Base-by-base conservation (phyloP, 2,888 invertebrate genomes). In the Erebia ligea region DNA sequence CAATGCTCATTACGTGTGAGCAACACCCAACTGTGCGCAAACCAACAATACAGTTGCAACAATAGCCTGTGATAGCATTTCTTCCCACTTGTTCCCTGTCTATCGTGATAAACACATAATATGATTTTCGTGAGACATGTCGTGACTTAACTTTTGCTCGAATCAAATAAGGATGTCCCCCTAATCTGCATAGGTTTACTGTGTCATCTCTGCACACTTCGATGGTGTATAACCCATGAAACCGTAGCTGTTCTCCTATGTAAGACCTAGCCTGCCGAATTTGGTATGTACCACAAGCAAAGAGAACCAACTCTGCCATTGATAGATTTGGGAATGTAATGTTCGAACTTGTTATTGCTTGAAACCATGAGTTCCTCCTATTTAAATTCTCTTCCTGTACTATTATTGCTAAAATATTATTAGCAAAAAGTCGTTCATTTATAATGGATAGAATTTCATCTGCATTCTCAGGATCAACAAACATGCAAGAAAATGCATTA, bases 211-310 rank as follows among this genome's bases (percentile, higher is more conserved):
- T 17, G 54, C 54, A 54, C 54, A 54, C 54, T 54, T 54, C 54
- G 10, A 54, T 54, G 19, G 54, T 54, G 54, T 54, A 19, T 54
- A 54, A 19, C 19, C 54, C 54, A 54, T 54, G 17, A 54, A 54
- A 54, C 17, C 54, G 54, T 0, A 54, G 54, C 54, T 54, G 54
- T 54, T 54, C 54, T 6, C 54, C 19, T 54, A 54, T 54, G 54
- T 54, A 54, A 10, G 54, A 17, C 54, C 54, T 19, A 54, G 54
- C 54, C 11, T 54, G 54, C 54, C 54, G 54, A 54, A 54, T 54
- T 19, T 54, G 54, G 19, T 54, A 54, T 9, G 54, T 54, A 11
- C 54, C 54, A 54, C 54, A 54, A 54, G 54, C 54, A 19, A 54
- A 54, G 54, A 54, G 54, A 9, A 54, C 54, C 17, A 54, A 19